Conservation (phyloP, 2,113 vertebrate species). For the Pachycephala philippinensis region DNA sequence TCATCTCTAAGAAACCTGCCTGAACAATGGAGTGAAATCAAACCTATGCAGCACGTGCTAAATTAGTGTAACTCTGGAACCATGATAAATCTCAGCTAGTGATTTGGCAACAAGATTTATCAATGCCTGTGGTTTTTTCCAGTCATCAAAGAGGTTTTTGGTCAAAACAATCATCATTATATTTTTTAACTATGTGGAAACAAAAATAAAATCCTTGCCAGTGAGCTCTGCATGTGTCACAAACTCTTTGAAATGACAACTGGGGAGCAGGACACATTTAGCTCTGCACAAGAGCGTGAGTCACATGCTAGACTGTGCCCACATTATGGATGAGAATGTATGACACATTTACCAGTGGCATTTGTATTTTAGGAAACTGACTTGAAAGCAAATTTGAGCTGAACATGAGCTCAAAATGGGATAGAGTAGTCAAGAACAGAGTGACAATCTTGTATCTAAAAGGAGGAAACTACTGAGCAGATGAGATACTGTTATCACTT, state of each 20-base stretch:
- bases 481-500: neutral
- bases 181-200: neutral
- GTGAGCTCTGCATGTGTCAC: neutral
- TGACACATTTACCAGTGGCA: conserved; percentile 36
- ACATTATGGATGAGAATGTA: neutral
- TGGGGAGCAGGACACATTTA: neutral
- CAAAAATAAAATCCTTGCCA: neutral
- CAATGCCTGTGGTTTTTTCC: neutral
- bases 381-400: neutral
- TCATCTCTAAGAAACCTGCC: neutral
- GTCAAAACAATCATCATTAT: neutral
- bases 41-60: neutral
- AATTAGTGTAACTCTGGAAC: neutral
- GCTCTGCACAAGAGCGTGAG: neutral
- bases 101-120: neutral
- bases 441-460: neutral
- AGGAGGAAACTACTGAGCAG: neutral
- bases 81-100: neutral
- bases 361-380: conserved; percentile 48
- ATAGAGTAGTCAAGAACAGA: neutral
- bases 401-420: conserved; percentile 15
- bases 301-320: conserved; percentile 56
- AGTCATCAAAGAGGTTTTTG: neutral
- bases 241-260: neutral
- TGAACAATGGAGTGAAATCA: neutral